These are phyloP conservation scores for Hirtodrosophila cameraria DNA, from an alignment of 2,888 invertebrate species.

Conservation along the genomic window DNA sequence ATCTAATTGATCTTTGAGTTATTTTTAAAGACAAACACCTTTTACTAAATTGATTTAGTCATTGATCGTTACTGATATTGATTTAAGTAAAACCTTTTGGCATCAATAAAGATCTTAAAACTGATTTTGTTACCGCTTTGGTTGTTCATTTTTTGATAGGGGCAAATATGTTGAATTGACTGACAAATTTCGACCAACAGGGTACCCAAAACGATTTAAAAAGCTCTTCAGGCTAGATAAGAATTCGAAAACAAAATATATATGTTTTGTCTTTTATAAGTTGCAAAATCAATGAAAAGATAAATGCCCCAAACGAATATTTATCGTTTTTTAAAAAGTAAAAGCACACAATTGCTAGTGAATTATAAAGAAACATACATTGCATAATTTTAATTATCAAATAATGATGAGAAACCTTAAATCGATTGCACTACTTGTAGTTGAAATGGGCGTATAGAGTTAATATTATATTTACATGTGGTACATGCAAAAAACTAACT, in stretches of 20 bases:
- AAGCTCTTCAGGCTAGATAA: too few species aligned
- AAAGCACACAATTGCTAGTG: too few species aligned
- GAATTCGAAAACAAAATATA: too few species aligned
- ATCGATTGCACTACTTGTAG: neutral
- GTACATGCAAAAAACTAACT: neutral
- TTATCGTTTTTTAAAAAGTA: too few species aligned
- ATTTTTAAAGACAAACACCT: neutral
- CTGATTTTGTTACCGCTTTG: too few species aligned
- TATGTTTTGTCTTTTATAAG: too few species aligned
- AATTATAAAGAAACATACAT: too few species aligned
- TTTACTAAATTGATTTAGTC: conserved; percentile 4
- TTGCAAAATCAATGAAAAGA: too few species aligned
- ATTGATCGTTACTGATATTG: too few species aligned
- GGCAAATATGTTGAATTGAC: conserved; percentile 3
- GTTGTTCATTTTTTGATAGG: neutral
- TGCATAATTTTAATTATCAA: neutral
- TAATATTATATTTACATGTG: conserved; percentile 9
- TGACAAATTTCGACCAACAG: neutral
- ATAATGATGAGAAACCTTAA: neutral
- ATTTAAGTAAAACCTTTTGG: too few species aligned
- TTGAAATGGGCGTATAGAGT: neutral
- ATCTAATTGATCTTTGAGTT: conserved; percentile 14
- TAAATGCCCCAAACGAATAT: too few species aligned
- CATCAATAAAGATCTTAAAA: too few species aligned
- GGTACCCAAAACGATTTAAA: neutral